Evolutionary conservation across 2,797 vertebrate genomes (phyloP), one percentile per base, ranked within the genome.

Genomic region (Eptatretus atami): DNA sequence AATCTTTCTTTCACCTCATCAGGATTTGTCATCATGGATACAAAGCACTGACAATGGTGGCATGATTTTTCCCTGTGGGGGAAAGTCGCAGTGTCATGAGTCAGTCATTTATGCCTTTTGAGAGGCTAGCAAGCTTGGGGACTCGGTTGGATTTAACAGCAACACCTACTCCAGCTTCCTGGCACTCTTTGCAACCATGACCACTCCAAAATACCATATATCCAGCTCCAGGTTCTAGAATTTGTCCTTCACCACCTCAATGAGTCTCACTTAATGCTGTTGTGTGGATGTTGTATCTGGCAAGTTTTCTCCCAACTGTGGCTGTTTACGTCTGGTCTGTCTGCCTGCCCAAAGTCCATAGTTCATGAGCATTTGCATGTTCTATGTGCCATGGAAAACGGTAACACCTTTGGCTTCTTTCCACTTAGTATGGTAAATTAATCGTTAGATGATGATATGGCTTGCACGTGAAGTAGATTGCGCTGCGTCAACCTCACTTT

Each of bases 241-340:
- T 15, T 14, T 64, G 44, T 64, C 44, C 1, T 12, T 9, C 44
- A 19, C 9, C 55, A 60, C 14, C 44, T 64, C 25, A 11, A 14
- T 14, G n/a, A 31, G 63, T 15, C 63, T 64, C 63, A 64, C 44
- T 64, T 9, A 64, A 31, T 14, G 44, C 63, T 15, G 63, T 11
- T n/a, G 44, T 31, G n/a, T 64, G n/a, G 44, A 64, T 64, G 44
- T 13, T 64, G 63, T 64, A 64, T 52, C n/a, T 64, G 63, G 63
- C 44, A 52, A 64, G 8, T 64, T 64, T 31, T 64, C 63, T 64
- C 15, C n/a, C 63, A 14, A 64, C 44, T n/a, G 44, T 6, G 15
- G 44, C 63, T 9, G 63, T 64, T 15, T 31, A n/a, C 15, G 63
- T 64, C 63, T 31, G 2, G n/a, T 31, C 12, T 8, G 19, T 19